Evolutionary conservation across 2,113 vertebrate genomes (phyloP), one percentile per base, ranked within the genome.

Genomic region (Hystrix cristata): DNA sequence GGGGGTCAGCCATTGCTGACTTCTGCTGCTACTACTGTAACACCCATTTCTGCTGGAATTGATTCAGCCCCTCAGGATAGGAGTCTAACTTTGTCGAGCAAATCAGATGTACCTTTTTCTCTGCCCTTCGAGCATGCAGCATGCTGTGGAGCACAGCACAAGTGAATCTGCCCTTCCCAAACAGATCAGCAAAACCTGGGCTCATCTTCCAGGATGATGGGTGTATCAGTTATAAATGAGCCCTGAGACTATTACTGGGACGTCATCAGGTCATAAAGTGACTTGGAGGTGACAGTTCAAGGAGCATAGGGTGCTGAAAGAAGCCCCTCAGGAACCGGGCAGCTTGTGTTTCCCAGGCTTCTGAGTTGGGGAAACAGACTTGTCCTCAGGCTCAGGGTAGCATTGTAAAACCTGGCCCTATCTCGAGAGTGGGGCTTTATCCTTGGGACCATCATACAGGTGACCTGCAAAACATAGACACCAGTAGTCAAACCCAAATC

Each of bases 201-300:
- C 99, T 99, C 97, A 99, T 99, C 98, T 99, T 99, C 99, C 99
- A 99, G 98, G 99, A 99, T 98, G 99, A 98, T 99, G 99, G 99
- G 99, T 93, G 99, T 99, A 98, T 99, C 99, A 88, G 99, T 99
- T 98, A 99, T 99, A 98, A 99, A 99, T 1, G 99, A 99, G 97
- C 99, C 99, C 99, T 0, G 99, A 99, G 76, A 98, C 99, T 80
- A 98, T 98, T 76, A 97, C 76, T 74, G 98, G 98, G 94, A 98
- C 98, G 94, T 97, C 98, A 94, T 97, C 97, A 7, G 99, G 99
- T 98, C 98, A 98, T 98, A 98, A 98, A 98, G 96, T 98, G 72
- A 97, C 38, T 38, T 98, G 97, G 99, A 99, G 98, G 99, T 99
- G 98, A 98, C 98, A 93, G 99, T 99, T 99, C 99, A 99, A 98